Percentiles rank a stretch among this genome's conserved stretches.
Evolutionary conservation across 2,797 vertebrate species (phyloP).

Genomic region (Phalloptychus januarius): DNA sequence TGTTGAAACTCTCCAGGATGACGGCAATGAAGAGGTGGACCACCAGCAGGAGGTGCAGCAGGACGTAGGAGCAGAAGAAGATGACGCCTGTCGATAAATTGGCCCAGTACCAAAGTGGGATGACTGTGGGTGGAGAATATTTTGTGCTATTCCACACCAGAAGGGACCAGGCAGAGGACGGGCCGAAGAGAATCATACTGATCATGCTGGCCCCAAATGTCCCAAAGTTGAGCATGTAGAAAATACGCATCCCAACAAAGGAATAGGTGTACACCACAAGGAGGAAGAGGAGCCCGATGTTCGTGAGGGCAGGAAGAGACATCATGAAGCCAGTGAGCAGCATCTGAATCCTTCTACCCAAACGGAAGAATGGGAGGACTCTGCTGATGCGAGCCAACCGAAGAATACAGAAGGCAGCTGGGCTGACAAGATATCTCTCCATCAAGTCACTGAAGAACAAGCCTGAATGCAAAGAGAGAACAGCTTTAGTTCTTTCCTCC

Average conservation of each 20-base stretch:
- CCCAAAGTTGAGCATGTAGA: slow-evolving; percentile 90
- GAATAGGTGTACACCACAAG: slow-evolving; percentile 92
- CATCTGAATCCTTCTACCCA: slow-evolving; percentile 84
- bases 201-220: slow-evolving; percentile 92
- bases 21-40: slow-evolving; percentile 92
- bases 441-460: slow-evolving; percentile 82
- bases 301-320: slow-evolving; percentile 93
- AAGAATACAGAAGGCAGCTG: slow-evolving; percentile 81
- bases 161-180: slow-evolving; percentile 84
- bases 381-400: slow-evolving; percentile 80
- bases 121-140: slow-evolving; percentile 73
- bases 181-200: slow-evolving; percentile 87
- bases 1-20: slow-evolving; percentile 89
- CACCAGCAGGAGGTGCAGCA: slow-evolving; percentile 87
- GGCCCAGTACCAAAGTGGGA: slow-evolving; percentile 80
- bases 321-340: slow-evolving; percentile 89
- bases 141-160: slow-evolving; percentile 84
- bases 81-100: slow-evolving; percentile 81
- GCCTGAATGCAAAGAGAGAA: slow-evolving; percentile 68
- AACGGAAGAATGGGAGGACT: slow-evolving; percentile 83
- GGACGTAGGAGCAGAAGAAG: slow-evolving; percentile 90
- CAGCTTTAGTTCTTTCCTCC: no score
- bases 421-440: slow-evolving; percentile 83
- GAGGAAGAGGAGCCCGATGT: slow-evolving; percentile 89
- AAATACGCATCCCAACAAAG: slow-evolving; percentile 92